Evolutionary conservation across 2,797 vertebrate genomes (phyloP).

Genomic region (Peromyscus eremicus): DNA sequence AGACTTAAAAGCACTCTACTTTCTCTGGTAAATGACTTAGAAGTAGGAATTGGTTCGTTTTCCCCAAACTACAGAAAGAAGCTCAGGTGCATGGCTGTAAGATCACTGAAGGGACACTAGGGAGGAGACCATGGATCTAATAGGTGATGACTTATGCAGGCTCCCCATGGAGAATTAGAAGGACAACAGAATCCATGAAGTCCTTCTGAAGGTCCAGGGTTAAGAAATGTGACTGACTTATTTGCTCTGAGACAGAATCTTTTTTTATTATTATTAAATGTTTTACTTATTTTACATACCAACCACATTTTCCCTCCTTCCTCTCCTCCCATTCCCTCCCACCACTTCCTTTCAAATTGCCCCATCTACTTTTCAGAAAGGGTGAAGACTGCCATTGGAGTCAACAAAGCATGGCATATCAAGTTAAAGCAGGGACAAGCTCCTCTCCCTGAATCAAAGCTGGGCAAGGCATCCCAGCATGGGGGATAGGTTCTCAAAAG

Average conservation of each 20-base stretch:
- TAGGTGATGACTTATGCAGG: background rate
- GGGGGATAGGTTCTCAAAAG: too few relatives aligned
- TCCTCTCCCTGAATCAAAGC: too few relatives aligned
- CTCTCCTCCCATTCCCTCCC: too few relatives aligned
- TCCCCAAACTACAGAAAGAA: background rate
- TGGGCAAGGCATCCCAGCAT: too few relatives aligned
- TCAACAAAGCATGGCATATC: too few relatives aligned
- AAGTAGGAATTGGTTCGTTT: slow-evolving; percentile 8
- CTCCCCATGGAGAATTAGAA: background rate
- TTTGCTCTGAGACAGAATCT: background rate
- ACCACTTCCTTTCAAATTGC: too few relatives aligned
- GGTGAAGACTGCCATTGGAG: too few relatives aligned
- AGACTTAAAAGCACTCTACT: background rate
- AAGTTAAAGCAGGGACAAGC: too few relatives aligned
- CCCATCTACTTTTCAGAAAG: too few relatives aligned
- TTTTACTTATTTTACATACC: too few relatives aligned
- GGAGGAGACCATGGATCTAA: background rate
- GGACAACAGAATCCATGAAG: background rate
- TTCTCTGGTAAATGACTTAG: background rate
- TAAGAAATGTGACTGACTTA: background rate
- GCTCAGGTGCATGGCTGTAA: background rate
- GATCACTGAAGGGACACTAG: background rate
- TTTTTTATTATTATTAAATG: too few relatives aligned
- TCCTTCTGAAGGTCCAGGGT: background rate
- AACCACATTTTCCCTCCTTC: too few relatives aligned